Evolutionary conservation across 2,888 invertebrate genomes (phyloP).

Genomic region (Drosophila eohydei): DNA sequence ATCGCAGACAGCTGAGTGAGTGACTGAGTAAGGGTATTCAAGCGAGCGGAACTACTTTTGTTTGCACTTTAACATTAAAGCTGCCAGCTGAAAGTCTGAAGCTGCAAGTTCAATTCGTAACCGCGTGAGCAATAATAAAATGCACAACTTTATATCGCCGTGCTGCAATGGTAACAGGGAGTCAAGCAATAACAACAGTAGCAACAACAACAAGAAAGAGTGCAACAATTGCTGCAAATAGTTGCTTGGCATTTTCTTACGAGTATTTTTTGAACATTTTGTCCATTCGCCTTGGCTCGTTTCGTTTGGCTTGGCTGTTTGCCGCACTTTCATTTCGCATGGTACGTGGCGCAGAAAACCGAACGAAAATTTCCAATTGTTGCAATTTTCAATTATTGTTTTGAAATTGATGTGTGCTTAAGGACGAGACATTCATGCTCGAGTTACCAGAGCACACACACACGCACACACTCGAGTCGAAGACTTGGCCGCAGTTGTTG

Average conservation of each 20-base stretch:
- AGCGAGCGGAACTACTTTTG: background rate
- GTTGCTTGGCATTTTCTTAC: constrained; percentile 41
- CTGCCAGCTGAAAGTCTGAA: constrained; percentile 16
- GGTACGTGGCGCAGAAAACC: constrained; percentile 50
- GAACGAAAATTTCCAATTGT: constrained; percentile 66
- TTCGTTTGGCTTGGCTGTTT: constrained; percentile 9
- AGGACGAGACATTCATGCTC: constrained; percentile 66
- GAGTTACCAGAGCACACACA: constrained; percentile 42
- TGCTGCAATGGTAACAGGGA: constrained; percentile 45
- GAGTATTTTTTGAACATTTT: constrained; percentile 23
- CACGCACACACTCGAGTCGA: constrained; percentile 14
- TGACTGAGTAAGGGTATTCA: background rate
- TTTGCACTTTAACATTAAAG: constrained; percentile 26
- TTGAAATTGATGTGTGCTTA: constrained; percentile 77
- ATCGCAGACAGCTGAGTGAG: background rate
- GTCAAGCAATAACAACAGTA: constrained; percentile 19
- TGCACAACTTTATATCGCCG: constrained; percentile 50
- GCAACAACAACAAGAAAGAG: constrained; percentile 8
- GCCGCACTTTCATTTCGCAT: constrained; percentile 42
- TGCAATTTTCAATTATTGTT: constrained; percentile 80
- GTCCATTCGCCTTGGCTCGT: constrained; percentile 18
- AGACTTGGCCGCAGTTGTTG: constrained; percentile 33
- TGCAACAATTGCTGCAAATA: constrained; percentile 36
- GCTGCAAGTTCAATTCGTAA: constrained; percentile 29
- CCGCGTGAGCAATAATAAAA: constrained; percentile 45